Evolutionary conservation across 2,113 vertebrate species (phyloP), one percentile per base, ranked within the genome.

Genomic region (Aviceda subcristata): DNA sequence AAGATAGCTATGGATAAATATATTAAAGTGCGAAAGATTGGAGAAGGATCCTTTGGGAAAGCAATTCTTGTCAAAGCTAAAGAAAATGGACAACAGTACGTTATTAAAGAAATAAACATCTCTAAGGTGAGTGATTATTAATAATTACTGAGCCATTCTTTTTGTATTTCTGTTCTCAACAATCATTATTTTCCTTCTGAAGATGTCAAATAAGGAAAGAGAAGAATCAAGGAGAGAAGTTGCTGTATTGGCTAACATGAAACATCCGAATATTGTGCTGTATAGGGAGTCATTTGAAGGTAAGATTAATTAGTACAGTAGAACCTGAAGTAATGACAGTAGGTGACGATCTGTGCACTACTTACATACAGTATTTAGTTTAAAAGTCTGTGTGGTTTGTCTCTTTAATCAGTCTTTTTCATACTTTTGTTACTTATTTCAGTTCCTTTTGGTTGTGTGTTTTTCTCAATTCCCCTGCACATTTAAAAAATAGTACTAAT

Each of bases 221-320:
- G 98, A 99, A 95, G 99, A 99, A 97, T 99, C 99, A 41, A 98
- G 99, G 34, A 99, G 99, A 97, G 99, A 99, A 98, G 99, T 99
- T 89, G 99, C 99, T 71, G 99, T 99, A n/a, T 97, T 99, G 91
- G 99, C 99, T 88, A 99, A 99, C 96, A 99, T 99, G 99, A 99
- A 99, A 95, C 99, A 99, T 97, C 99, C 99, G 11, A 99, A 99
- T 97, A 99, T 99, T 92, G 99, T 99, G 59, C 98, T 99, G 79
- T 99, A 99, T 43, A 99, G 98, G 96, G 99, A 99, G 94, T 99
- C 99, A 63, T 99, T 99, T 98, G 99, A 99, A 99, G 99, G 99
- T 99, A 98, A 97, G 97, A 81, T 80, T 68, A 46, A 67, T 83
- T 95, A 92, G 64, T 79, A 19, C 7, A 77, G 24, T 77, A 50